phyloP scores from a whole-genome alignment of 2,888 invertebrate genomes.

The Loripinus fragilis region DNA sequence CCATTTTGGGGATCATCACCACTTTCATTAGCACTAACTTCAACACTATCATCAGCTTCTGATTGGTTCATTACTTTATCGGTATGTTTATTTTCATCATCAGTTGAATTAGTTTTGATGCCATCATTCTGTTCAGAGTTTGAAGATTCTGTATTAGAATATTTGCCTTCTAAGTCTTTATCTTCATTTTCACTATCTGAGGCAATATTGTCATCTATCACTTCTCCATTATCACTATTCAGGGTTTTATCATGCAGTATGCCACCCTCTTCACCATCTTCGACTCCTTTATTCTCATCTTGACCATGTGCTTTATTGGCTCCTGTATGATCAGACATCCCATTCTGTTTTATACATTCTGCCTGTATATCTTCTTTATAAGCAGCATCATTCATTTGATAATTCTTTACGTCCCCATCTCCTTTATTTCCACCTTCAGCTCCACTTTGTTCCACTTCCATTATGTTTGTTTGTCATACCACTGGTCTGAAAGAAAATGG shows the following conservation, averaged over 20 bases:
- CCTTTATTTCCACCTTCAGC: background rate
- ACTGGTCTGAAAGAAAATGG: too few relatives aligned
- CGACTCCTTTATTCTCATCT: background rate
- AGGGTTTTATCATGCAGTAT: background rate
- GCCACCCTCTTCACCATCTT: background rate
- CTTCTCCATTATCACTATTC: too few relatives aligned
- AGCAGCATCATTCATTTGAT: background rate
- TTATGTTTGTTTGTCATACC: background rate
- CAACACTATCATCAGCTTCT: background rate
- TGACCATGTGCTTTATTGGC: background rate
- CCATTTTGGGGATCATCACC: background rate
- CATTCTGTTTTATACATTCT: background rate
- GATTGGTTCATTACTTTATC: too few relatives aligned
- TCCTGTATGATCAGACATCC: background rate
- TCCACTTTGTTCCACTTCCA: background rate
- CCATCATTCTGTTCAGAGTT: too few relatives aligned
- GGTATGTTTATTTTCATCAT: too few relatives aligned
- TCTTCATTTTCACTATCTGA: background rate
- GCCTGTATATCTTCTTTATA: background rate
- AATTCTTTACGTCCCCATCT: background rate
- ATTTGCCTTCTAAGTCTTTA: background rate
- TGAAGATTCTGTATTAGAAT: background rate
- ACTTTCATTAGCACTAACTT: slow-evolving; percentile 30
- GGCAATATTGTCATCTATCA: too few relatives aligned
- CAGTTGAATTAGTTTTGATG: too few relatives aligned